phyloP scores from a whole-genome alignment of 2,888 invertebrate genomes.

The Chirona hameri region DNA sequence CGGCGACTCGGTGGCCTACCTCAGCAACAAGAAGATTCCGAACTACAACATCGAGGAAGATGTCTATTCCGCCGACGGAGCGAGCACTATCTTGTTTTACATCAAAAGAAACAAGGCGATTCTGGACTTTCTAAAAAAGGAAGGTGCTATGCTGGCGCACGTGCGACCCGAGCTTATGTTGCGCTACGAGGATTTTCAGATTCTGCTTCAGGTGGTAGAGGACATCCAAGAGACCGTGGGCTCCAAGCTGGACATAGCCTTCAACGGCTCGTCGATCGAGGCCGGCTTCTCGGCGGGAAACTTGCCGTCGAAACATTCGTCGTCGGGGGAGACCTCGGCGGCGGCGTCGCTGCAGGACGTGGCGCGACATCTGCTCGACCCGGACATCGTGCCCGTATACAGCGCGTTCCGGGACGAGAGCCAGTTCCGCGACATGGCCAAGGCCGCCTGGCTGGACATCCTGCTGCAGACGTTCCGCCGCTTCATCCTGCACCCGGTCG shows the following conservation, averaged over 20 bases:
- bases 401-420: constrained; percentile 33
- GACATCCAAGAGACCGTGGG: background rate
- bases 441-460: constrained; percentile 59
- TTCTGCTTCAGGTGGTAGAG: constrained; percentile 39
- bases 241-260: background rate
- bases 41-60: background rate
- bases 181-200: constrained; percentile 47
- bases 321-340: background rate
- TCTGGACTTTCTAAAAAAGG: constrained; percentile 41
- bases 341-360: background rate
- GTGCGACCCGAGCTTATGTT: constrained; percentile 49
- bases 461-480: constrained; percentile 57
- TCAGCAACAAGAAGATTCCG: constrained; percentile 10
- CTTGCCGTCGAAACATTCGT: background rate
- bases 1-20: background rate
- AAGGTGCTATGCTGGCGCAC: constrained; percentile 48
- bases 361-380: background rate
- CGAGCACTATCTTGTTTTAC: background rate
- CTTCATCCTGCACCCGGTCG: background rate
- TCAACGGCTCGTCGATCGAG: background rate
- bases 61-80: background rate
- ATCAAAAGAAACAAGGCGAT: background rate
- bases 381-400: background rate
- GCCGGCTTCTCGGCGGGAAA: background rate
- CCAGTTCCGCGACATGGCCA: constrained; percentile 44